A percentile compares a stretch with the other conserved stretches of the same genome.
Evolutionary conservation across 2,888 invertebrate species (phyloP).

Genomic region (Spodoptera picta): DNA sequence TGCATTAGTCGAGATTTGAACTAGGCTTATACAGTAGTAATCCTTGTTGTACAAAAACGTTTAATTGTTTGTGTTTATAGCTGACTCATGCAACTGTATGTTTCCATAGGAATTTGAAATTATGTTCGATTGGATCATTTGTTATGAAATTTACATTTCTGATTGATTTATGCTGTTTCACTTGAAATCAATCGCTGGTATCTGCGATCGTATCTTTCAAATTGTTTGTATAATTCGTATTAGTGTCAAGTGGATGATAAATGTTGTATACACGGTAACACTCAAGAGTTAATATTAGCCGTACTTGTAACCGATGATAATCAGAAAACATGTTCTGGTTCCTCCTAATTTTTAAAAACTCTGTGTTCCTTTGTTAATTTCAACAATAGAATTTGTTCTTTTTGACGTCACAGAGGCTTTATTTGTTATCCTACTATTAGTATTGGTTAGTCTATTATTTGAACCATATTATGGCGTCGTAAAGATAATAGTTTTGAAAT

Average conservation of each 20-base stretch:
- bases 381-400: conserved; percentile 27
- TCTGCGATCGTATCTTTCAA: conserved; percentile 38
- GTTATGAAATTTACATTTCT: conserved; percentile 31
- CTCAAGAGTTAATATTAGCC: conserved; percentile 28
- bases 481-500: too few species aligned
- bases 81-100: conserved; percentile 32
- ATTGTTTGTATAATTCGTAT: conserved; percentile 45
- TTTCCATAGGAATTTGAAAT: conserved; percentile 31
- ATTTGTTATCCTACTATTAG: conserved; percentile 9
- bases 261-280: conserved; percentile 28
- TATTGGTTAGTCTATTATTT: conserved; percentile 16
- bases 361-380: conserved; percentile 26
- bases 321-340: conserved; percentile 29
- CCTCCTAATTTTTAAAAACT: conserved; percentile 7
- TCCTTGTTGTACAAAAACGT: conserved; percentile 32
- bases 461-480: not conserved
- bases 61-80: conserved; percentile 14
- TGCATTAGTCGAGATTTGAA: conserved; percentile 28
- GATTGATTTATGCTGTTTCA: conserved; percentile 36
- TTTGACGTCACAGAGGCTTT: conserved; percentile 8
- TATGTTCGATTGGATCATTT: conserved; percentile 20
- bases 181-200: conserved; percentile 41
- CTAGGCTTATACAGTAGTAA: conserved; percentile 22
- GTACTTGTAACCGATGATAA: conserved; percentile 29
- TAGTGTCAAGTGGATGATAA: conserved; percentile 50